Percentiles rank a stretch among this genome's conserved stretches.
Evolutionary conservation across 2,888 invertebrate genomes (phyloP).

Genomic region (Ectemnius continuus): DNA sequence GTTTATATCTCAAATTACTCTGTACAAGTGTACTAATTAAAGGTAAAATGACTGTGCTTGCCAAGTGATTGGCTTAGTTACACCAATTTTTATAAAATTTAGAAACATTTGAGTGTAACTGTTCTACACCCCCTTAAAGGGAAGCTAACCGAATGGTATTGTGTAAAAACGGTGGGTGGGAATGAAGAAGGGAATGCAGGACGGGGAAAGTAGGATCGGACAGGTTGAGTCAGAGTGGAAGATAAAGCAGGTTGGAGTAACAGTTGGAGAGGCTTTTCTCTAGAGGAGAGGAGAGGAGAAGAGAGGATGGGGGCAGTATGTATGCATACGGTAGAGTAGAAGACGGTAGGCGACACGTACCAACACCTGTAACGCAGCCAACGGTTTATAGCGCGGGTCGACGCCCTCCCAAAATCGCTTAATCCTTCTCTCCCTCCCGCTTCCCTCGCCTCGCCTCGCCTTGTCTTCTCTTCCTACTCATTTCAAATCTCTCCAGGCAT

Average conservation of each 20-base stretch:
- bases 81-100: no score
- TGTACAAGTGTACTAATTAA: no score
- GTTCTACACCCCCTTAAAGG: no score
- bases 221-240: constrained; percentile 42
- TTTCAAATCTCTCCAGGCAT: neutral
- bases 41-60: no score
- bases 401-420: constrained; percentile 58
- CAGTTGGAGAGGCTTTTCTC: constrained; percentile 33
- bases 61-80: no score
- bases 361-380: constrained; percentile 46
- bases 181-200: no score
- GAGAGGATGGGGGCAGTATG: no score
- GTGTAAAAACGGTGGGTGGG: no score
- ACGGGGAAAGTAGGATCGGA: constrained; percentile 63
- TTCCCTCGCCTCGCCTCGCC: neutral
- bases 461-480: neutral
- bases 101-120: no score
- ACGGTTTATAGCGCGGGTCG: constrained; percentile 59
- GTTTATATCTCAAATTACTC: no score
- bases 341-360: constrained; percentile 34
- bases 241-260: constrained; percentile 32
- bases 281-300: no score
- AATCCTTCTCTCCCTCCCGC: constrained; percentile 33
- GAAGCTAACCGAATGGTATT: no score
- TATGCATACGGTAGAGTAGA: constrained; percentile 5